These are phyloP conservation scores for Spinus olivaceus DNA, from an alignment of 2,797 vertebrate species.

Conservation along the genomic window DNA sequence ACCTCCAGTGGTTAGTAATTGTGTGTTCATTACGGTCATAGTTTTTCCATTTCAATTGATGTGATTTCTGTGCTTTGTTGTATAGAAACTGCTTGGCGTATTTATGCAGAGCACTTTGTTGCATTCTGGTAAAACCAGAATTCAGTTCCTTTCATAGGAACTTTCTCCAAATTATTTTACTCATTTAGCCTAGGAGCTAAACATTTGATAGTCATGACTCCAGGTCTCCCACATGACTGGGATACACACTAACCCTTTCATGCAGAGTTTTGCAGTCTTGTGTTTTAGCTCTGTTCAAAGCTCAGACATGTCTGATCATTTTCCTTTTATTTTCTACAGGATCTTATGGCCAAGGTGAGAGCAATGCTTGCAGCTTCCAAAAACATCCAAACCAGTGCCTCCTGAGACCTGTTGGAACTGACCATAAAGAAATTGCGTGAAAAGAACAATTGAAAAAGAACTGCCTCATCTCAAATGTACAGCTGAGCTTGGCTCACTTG, in stretches of 20 bases:
- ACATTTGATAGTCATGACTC: neutral
- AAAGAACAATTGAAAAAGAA: neutral
- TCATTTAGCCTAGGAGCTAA: neutral
- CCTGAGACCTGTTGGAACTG: constrained; percentile 72
- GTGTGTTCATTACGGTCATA: neutral
- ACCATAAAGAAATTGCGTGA: neutral
- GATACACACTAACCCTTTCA: neutral
- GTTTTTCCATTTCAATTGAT: neutral
- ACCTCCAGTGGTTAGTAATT: neutral
- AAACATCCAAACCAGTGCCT: constrained; percentile 87
- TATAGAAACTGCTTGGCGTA: neutral
- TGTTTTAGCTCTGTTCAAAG: neutral
- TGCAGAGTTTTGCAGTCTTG: neutral
- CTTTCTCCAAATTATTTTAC: neutral
- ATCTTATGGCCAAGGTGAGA: constrained; percentile 98
- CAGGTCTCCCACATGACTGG: neutral
- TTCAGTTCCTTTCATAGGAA: neutral
- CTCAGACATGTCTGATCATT: neutral
- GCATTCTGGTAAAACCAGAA: neutral
- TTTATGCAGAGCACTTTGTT: neutral
- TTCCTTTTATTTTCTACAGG: constrained; percentile 73
- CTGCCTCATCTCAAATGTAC: constrained; percentile 47
- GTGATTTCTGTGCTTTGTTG: neutral
- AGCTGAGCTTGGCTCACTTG: constrained; percentile 10
- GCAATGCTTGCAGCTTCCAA: constrained; percentile 97